Conservation (phyloP, 23 tunicate species). For the Trididemnum clinides region DNA sequence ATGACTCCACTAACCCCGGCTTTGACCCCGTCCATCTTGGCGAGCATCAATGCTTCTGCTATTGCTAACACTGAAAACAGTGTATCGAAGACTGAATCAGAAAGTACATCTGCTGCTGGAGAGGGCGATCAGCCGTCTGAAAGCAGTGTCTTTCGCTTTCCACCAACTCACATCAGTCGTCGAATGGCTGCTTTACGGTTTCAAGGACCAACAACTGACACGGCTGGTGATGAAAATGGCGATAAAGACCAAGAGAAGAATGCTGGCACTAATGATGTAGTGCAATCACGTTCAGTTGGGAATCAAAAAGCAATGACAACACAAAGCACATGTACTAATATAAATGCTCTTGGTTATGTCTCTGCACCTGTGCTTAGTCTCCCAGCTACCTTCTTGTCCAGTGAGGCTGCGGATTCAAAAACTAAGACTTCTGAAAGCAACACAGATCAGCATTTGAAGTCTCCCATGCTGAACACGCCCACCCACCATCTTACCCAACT, state of each 20-base stretch:
- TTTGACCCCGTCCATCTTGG: conserved; percentile 43
- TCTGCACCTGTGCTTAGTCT: conserved; percentile 55
- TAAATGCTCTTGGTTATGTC: not conserved
- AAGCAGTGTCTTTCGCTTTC: conserved; percentile 64
- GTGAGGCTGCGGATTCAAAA: conserved; percentile 33
- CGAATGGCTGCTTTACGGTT: conserved; percentile 61
- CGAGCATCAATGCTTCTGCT: conserved; percentile 3
- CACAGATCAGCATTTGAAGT: conserved; percentile 50
- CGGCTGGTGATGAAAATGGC: conserved; percentile 8
- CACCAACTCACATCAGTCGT: conserved; percentile 68
- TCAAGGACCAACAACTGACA: conserved; percentile 35
- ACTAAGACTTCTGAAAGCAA: not conserved
- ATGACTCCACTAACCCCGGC: conserved; percentile 86
- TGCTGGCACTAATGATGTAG: not conserved
- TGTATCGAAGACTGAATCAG: conserved; percentile 9
- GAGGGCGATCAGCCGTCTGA: conserved; percentile 27
- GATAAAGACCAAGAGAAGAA: not conserved
- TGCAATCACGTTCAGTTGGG: not conserved
- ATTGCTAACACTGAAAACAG: not conserved
- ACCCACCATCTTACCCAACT: conserved; percentile 43
- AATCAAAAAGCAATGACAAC: not conserved
- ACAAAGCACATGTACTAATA: not conserved
- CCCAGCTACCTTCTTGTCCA: conserved; percentile 43
- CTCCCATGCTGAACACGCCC: conserved; percentile 73
- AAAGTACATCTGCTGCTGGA: conserved; percentile 26